phyloP scores from a whole-genome alignment of 2,888 invertebrate genomes.

The Buathra laborator region DNA sequence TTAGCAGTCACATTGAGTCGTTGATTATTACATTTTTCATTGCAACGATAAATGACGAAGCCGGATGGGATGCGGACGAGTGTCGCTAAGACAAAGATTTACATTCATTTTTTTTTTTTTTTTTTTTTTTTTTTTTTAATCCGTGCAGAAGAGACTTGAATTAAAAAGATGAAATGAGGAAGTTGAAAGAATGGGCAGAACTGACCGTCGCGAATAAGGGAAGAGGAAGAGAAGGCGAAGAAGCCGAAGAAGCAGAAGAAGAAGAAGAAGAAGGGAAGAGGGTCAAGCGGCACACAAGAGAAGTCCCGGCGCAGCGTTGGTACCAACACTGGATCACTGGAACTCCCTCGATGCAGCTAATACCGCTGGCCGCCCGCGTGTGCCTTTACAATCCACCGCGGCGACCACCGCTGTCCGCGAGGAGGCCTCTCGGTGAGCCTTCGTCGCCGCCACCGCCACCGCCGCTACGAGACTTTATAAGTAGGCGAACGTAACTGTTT shows the following conservation, averaged over 20 bases:
- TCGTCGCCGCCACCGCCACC: constrained; percentile 42
- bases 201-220: constrained; percentile 28
- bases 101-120: constrained; percentile 1
- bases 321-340: constrained; percentile 70
- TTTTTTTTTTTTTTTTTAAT: background rate
- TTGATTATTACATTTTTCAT: constrained; percentile 47
- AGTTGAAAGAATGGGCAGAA: background rate
- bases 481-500: constrained; percentile 83
- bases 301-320: constrained; percentile 9
- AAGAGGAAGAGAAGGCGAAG: constrained; percentile 14
- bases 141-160: background rate
- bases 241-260: constrained; percentile 22
- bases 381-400: constrained; percentile 26
- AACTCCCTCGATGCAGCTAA: constrained; percentile 65
- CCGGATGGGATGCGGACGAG: background rate
- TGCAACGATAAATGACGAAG: constrained; percentile 25
- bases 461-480: constrained; percentile 73
- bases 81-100: background rate
- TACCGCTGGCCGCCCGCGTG: constrained; percentile 64
- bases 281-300: constrained; percentile 62
- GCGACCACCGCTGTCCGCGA: constrained; percentile 39
- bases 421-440: constrained; percentile 30
- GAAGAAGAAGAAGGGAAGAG: constrained; percentile 56
- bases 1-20: constrained; percentile 32
- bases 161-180: background rate